A percentile compares a stretch with the other conserved stretches of the same genome.
phyloP scores from a whole-genome alignment of 2,797 vertebrate species.

The Lutjanus campechanus region DNA sequence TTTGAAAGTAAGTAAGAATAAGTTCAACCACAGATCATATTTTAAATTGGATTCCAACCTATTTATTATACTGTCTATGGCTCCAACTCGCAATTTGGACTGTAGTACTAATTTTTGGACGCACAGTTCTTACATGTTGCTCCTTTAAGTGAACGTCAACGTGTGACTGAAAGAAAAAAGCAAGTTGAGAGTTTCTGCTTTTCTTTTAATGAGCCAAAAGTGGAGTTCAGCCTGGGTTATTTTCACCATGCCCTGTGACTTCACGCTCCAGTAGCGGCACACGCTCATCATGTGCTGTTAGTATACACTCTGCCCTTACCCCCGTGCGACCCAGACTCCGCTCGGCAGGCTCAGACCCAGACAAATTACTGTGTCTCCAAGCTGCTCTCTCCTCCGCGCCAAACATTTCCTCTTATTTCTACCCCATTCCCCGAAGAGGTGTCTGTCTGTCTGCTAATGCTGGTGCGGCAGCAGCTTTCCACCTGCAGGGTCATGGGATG shows the following conservation, averaged over 20 bases:
- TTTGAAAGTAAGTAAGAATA: too few relatives aligned
- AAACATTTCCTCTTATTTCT: conserved; percentile 69
- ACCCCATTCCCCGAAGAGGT: conserved; percentile 63
- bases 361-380: conserved; percentile 76
- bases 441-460: conserved; percentile 59
- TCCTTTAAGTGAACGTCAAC: conserved; percentile 25
- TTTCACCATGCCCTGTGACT: conserved; percentile 55
- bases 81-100: too few relatives aligned
- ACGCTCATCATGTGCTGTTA: conserved; percentile 71
- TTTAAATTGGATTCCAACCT: too few relatives aligned
- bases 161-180: conserved; percentile 10
- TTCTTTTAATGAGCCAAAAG: conserved; percentile 50
- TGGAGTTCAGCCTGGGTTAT: conserved; percentile 57
- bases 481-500: conserved; percentile 71
- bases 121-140: too few relatives aligned
- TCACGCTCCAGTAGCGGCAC: conserved; percentile 50
- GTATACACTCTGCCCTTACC: conserved; percentile 68
- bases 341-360: conserved; percentile 63
- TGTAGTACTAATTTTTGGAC: too few relatives aligned
- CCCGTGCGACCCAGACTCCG: conserved; percentile 54
- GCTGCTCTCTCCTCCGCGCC: conserved; percentile 61
- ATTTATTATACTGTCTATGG: too few relatives aligned
- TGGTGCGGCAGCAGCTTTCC: conserved; percentile 55
- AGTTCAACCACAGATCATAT: too few relatives aligned
- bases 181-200: conserved; percentile 33